Evolutionary conservation across 2,888 invertebrate species (phyloP).

Genomic region (Pachymerium ferrugineum): DNA sequence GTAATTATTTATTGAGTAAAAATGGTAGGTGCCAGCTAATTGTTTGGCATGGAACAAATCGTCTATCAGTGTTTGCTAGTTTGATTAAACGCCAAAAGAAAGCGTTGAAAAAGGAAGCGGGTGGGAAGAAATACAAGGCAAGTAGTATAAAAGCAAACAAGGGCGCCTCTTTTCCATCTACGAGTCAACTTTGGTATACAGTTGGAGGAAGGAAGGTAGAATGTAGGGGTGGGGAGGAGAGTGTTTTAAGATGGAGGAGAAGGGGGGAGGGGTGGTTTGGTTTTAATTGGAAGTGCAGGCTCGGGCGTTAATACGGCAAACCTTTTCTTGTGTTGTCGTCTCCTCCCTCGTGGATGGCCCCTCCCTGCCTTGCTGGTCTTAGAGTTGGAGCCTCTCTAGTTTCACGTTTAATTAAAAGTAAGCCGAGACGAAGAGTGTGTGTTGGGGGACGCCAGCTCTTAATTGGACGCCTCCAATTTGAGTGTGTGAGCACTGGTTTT

Average conservation of each 20-base stretch:
- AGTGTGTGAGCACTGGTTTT: slow-evolving; percentile 13
- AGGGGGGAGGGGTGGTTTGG: no score
- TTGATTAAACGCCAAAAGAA: background rate
- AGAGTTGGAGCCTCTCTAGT: slow-evolving; percentile 8
- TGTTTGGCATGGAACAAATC: no score
- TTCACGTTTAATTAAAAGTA: slow-evolving; percentile 13
- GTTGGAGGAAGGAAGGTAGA: background rate
- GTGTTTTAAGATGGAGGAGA: background rate
- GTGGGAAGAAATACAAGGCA: background rate
- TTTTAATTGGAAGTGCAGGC: slow-evolving; percentile 13
- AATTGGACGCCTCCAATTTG: slow-evolving; percentile 13
- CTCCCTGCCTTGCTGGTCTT: slow-evolving; percentile 13
- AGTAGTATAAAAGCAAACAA: background rate
- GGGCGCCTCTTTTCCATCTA: background rate
- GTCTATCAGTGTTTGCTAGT: background rate
- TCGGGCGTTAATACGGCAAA: slow-evolving; percentile 13
- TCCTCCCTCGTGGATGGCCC: slow-evolving; percentile 8
- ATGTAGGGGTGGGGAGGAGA: background rate
- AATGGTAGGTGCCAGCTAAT: no score
- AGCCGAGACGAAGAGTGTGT: slow-evolving; percentile 1
- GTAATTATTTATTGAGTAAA: no score
- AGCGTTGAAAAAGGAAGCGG: no score
- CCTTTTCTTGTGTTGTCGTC: slow-evolving; percentile 8
- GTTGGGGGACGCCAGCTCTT: slow-evolving; percentile 9
- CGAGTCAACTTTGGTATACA: background rate